Conservation (phyloP, 2,113 vertebrate species). For the Papio anubis region DNA sequence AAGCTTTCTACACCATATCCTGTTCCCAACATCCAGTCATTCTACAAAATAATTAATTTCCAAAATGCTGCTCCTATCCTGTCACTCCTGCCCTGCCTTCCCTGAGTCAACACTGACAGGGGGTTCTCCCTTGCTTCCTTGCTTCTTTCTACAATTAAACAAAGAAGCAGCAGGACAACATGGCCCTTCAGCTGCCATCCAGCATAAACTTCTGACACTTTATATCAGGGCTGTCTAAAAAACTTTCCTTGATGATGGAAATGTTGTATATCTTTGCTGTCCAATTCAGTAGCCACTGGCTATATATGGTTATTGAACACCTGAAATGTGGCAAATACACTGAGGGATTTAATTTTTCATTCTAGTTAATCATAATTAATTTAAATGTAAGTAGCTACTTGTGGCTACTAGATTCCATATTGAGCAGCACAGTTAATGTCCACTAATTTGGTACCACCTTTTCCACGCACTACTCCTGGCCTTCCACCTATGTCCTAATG, state of each 20-base stretch:
- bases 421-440: not conserved
- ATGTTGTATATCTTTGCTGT: too few relatives aligned
- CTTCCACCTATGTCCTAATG: not conserved
- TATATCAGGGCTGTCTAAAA: not conserved
- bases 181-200: too few relatives aligned
- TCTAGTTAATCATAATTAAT: not conserved
- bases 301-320: not conserved
- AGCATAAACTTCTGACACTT: not conserved
- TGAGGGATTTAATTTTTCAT: not conserved
- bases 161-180: not conserved
- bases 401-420: not conserved
- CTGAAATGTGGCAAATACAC: not conserved
- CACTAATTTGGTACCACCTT: not conserved
- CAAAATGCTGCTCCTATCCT: not conserved
- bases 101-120: not conserved
- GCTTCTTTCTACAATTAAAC: not conserved
- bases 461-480: too few relatives aligned
- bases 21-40: not conserved
- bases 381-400: not conserved
- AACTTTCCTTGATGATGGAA: not conserved
- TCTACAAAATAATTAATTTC: not conserved
- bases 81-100: not conserved
- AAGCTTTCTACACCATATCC: not conserved
- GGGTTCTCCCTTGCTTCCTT: not conserved
- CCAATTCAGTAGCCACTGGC: not conserved